Evolutionary conservation across 2,113 vertebrate species (phyloP).

Genomic region (Pseudonaja textilis): DNA sequence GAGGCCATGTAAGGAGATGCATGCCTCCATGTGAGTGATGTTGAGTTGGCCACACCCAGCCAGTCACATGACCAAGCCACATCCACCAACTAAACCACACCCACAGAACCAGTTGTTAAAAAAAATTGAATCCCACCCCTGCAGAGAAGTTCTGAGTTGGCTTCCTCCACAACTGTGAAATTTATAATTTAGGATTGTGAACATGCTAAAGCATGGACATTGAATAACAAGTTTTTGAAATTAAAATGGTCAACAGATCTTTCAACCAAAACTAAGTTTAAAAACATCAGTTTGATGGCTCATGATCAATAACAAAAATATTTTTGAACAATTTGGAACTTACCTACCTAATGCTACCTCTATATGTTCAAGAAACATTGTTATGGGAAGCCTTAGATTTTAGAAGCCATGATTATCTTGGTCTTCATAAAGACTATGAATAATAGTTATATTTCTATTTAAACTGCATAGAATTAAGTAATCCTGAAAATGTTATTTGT

Average conservation of each 20-base stretch:
- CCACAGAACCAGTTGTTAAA: no score
- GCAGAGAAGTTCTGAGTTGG: background rate
- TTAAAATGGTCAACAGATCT: background rate
- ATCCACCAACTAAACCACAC: no score
- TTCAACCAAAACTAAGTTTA: background rate
- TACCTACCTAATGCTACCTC: no score
- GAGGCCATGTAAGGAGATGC: no score
- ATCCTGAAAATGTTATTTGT: background rate
- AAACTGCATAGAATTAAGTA: background rate
- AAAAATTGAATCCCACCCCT: no score
- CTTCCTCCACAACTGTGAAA: background rate
- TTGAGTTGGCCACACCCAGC: no score
- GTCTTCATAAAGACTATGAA: background rate
- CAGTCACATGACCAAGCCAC: no score
- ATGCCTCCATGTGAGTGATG: no score
- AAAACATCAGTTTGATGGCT: background rate
- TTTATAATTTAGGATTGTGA: background rate
- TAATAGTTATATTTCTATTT: background rate
- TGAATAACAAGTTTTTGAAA: background rate
- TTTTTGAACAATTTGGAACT: background rate
- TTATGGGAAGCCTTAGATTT: background rate
- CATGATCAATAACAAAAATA: background rate
- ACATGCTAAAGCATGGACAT: background rate
- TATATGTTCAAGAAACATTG: background rate
- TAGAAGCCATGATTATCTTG: background rate